A percentile compares a stretch with the other conserved stretches of the same genome.
phyloP scores from a whole-genome alignment of 2,113 vertebrate species.

The Tachuris rubrigastra region DNA sequence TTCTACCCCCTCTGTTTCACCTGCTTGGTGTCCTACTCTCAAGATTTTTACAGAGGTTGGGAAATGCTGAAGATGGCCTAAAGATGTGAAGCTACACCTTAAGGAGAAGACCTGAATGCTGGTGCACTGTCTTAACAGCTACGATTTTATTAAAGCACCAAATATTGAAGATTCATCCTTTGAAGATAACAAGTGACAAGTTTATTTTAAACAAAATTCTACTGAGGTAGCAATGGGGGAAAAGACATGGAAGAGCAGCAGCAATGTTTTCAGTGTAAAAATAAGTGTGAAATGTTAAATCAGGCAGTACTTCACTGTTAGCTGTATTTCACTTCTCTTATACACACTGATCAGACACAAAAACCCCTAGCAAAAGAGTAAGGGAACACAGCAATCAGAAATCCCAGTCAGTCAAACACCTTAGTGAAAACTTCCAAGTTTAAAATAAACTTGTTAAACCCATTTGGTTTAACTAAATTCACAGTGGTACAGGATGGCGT shows the following conservation, averaged over 20 bases:
- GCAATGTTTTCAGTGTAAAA: background rate
- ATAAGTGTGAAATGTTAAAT: background rate
- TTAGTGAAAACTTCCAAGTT: background rate
- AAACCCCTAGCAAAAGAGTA: background rate
- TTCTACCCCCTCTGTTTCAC: background rate
- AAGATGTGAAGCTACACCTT: background rate
- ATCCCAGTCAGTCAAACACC: background rate
- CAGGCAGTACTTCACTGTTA: background rate
- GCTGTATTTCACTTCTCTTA: background rate
- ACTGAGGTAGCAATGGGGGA: background rate
- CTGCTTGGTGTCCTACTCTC: background rate
- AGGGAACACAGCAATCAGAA: background rate
- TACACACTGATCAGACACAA: background rate
- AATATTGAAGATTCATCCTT: background rate
- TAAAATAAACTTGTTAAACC: rapidly evolving
- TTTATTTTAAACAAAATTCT: background rate
- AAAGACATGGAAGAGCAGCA: background rate
- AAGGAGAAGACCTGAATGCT: background rate
- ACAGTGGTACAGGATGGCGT: background rate
- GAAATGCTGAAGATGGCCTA: background rate
- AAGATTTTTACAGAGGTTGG: background rate
- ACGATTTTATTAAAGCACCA: background rate
- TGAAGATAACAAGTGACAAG: background rate
- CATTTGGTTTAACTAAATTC: background rate
- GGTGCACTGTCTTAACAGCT: background rate